phyloP scores from a whole-genome alignment of 1,140 invertebrate species.

The Trachymyrmex septentrionalis region DNA sequence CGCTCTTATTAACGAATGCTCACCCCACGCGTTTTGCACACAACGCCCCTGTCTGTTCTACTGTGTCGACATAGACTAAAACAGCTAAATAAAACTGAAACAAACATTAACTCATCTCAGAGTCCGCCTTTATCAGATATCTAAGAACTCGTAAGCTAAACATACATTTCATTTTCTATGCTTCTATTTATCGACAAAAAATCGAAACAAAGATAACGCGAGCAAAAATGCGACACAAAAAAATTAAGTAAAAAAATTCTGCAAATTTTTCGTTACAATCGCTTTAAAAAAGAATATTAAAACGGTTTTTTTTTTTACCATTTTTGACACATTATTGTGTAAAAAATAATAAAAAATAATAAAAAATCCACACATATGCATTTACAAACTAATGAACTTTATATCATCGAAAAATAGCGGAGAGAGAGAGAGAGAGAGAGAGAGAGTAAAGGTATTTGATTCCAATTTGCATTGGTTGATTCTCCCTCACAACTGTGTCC shows the following conservation, averaged over 20 bases:
- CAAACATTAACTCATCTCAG: conserved; percentile 33
- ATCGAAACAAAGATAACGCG: not conserved
- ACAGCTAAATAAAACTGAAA: conserved; percentile 9
- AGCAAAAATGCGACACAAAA: not conserved
- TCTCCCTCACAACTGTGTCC: conserved; percentile 19
- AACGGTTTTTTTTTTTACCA: too few relatives aligned
- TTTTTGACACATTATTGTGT: not conserved
- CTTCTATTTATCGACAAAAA: not conserved
- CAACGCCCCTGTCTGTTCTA: conserved; percentile 25
- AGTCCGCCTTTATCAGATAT: conserved; percentile 9
- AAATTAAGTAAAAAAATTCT: not conserved
- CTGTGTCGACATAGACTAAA: not conserved
- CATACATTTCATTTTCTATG: not conserved
- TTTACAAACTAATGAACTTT: not conserved
- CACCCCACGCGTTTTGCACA: not conserved
- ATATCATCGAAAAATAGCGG: not conserved
- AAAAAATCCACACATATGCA: too few relatives aligned
- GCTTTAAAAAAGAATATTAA: not conserved
- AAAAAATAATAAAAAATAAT: not conserved
- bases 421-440: not conserved
- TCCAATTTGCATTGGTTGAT: conserved; percentile 31
- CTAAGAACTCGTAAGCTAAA: not conserved
- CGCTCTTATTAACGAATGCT: conserved; percentile 44
- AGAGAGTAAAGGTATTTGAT: conserved; percentile 10
- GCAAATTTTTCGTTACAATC: not conserved